Evolutionary conservation across 1,140 invertebrate genomes (phyloP).

Genomic region (Drosophila dunni): DNA sequence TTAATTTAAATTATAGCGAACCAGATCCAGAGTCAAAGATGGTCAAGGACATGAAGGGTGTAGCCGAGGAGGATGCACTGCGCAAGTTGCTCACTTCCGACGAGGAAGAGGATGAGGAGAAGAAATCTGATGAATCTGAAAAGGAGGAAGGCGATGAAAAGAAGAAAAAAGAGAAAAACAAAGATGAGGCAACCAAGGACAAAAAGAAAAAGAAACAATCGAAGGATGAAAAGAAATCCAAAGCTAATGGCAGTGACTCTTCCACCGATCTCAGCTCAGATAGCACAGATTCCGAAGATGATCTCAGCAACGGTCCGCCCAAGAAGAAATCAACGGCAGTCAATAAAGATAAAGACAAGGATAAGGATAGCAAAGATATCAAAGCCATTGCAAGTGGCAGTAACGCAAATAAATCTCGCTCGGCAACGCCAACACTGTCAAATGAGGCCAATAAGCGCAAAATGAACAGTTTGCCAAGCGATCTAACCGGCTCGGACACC

Average conservation of each 20-base stretch:
- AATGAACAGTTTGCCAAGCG: slow-evolving; percentile 85
- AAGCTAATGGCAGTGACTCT: slow-evolving; percentile 85
- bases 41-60: slow-evolving; percentile 91
- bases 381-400: slow-evolving; percentile 74
- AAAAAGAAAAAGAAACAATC: slow-evolving; percentile 87
- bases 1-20: slow-evolving; percentile 86
- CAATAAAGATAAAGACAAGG: slow-evolving; percentile 64
- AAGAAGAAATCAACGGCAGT: slow-evolving; percentile 81
- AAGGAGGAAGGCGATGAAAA: slow-evolving; percentile 86
- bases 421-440: slow-evolving; percentile 87
- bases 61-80: slow-evolving; percentile 95
- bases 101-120: slow-evolving; percentile 93
- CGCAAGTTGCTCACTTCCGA: slow-evolving; percentile 94
- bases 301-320: slow-evolving; percentile 75
- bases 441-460: slow-evolving; percentile 84
- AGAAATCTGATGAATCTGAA: slow-evolving; percentile 88
- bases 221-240: slow-evolving; percentile 87
- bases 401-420: slow-evolving; percentile 86
- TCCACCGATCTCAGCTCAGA: slow-evolving; percentile 91
- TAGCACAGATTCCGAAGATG: slow-evolving; percentile 89
- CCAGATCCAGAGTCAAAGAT: slow-evolving; percentile 91
- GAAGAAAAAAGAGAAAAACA: slow-evolving; percentile 88
- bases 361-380: slow-evolving; percentile 58
- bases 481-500: slow-evolving; percentile 84
- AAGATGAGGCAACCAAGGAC: slow-evolving; percentile 87